Percentiles rank a stretch among this genome's conserved stretches.
Evolutionary conservation across 2,113 vertebrate species (phyloP).

Genomic region (Fulmarus glacialis): DNA sequence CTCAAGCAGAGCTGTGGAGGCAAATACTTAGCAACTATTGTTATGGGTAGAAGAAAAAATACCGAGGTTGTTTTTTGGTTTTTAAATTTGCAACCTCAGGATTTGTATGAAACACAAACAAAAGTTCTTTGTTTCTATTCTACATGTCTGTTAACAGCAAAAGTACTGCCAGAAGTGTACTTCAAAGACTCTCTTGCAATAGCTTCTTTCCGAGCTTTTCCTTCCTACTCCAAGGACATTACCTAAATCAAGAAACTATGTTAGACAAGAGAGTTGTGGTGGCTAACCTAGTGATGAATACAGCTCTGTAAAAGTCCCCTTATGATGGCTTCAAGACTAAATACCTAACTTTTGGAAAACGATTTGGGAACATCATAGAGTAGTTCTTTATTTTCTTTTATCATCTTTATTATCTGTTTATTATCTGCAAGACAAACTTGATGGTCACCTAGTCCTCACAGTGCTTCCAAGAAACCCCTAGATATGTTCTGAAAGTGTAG

Average conservation of each 20-base stretch:
- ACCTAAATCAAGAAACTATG: neutral
- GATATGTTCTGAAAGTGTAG: neutral
- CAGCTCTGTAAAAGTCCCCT: neutral
- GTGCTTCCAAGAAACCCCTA: neutral
- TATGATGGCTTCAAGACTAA: neutral
- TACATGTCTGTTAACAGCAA: neutral
- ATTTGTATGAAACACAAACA: neutral
- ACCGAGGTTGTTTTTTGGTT: rapidly evolving
- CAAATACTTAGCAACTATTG: neutral
- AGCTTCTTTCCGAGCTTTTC: neutral
- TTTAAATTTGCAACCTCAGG: neutral
- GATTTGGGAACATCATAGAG: neutral
- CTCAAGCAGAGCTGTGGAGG: neutral
- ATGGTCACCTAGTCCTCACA: neutral
- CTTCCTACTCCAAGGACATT: neutral
- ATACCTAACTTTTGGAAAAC: neutral
- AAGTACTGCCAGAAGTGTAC: neutral
- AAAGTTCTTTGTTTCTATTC: neutral
- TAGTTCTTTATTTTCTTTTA: neutral
- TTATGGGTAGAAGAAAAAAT: neutral
- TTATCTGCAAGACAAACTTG: neutral
- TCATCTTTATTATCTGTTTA: neutral
- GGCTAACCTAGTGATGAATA: neutral
- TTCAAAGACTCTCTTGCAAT: neutral
- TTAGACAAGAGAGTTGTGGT: neutral